Conservation (phyloP, 1,140 invertebrate species). For the Megathymus violae region DNA sequence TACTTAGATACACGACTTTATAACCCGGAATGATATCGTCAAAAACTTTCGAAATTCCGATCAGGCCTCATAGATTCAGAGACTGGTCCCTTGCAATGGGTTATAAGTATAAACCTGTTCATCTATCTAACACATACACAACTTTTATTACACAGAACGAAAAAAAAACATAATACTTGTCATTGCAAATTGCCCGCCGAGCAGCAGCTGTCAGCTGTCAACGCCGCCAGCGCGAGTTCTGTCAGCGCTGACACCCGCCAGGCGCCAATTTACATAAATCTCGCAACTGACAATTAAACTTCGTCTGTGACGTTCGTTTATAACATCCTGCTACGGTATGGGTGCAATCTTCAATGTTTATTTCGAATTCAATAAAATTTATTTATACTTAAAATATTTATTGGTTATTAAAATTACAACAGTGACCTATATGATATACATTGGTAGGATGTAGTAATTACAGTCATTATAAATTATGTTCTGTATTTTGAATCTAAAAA, state of each 20-base stretch:
- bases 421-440: too few species aligned
- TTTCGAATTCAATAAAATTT: not conserved
- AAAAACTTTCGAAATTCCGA: too few species aligned
- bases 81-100: too few species aligned
- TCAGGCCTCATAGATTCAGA: too few species aligned
- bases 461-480: too few species aligned
- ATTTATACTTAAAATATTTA: too few species aligned
- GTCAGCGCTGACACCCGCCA: slow-evolving; percentile 52
- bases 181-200: slow-evolving; percentile 64
- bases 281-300: slow-evolving; percentile 56
- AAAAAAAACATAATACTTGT: slow-evolving; percentile 48
- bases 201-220: slow-evolving; percentile 63
- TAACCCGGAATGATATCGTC: too few species aligned
- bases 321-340: not conserved
- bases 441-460: too few species aligned
- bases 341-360: not conserved
- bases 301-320: slow-evolving; percentile 5
- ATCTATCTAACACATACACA: not conserved
- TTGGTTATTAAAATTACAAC: too few species aligned
- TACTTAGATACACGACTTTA: too few species aligned
- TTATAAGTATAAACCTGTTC: too few species aligned
- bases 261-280: slow-evolving; percentile 68
- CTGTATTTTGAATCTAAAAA: too few species aligned
- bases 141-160: not conserved
- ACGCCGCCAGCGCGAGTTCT: slow-evolving; percentile 49